These are phyloP conservation scores for Trisateles emortualis DNA, from an alignment of 2,888 invertebrate species.

Conservation along the genomic window DNA sequence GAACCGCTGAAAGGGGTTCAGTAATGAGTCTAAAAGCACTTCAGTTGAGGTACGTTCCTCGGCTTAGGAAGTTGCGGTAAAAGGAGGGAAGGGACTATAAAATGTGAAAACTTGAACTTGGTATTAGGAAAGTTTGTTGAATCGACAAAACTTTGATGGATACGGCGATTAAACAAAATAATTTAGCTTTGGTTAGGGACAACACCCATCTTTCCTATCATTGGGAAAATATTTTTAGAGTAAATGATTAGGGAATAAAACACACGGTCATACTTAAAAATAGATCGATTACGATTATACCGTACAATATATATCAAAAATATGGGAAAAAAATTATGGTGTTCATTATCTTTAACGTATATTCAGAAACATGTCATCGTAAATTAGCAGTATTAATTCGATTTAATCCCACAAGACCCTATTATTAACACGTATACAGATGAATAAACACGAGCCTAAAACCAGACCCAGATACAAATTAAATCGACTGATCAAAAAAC, in stretches of 20 bases:
- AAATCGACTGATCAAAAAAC: constrained; percentile 29
- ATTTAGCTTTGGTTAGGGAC: background rate
- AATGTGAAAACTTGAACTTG: constrained; percentile 26
- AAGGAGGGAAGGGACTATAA: constrained; percentile 23
- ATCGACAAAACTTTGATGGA: constrained; percentile 14
- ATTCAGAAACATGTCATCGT: background rate
- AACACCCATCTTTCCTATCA: background rate
- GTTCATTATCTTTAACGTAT: too few relatives aligned
- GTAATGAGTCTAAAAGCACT: constrained; percentile 54
- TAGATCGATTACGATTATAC: too few relatives aligned
- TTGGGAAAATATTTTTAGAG: background rate
- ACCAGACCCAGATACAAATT: constrained; percentile 23
- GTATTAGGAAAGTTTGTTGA: constrained; percentile 15
- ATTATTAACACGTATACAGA: constrained; percentile 14
- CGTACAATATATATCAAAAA: too few relatives aligned
- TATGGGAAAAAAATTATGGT: too few relatives aligned
- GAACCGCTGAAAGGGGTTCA: constrained; percentile 39
- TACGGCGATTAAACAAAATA: constrained; percentile 12
- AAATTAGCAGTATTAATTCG: background rate
- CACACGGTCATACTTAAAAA: too few relatives aligned
- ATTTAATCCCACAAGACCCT: constrained; percentile 7
- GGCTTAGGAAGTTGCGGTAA: constrained; percentile 39
- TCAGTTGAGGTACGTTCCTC: constrained; percentile 44
- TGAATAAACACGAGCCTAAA: constrained; percentile 8
- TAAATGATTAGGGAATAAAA: background rate